These are phyloP conservation scores for Amazona guildingii DNA, from an alignment of 2,113 vertebrate species.

Conservation along the genomic window DNA sequence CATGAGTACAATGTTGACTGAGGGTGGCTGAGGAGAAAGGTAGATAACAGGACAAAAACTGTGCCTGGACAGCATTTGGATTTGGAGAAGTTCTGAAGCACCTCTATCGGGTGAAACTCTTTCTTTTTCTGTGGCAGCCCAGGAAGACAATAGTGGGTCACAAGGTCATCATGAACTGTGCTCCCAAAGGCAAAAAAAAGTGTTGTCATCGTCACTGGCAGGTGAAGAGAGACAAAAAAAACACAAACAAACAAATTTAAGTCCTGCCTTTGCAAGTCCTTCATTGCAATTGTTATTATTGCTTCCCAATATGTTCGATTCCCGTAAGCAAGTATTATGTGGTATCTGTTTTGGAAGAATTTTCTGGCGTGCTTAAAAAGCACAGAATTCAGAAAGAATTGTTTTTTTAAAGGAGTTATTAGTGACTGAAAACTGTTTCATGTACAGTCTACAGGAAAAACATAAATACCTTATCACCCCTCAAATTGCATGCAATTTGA, in stretches of 20 bases:
- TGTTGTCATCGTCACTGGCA: background rate
- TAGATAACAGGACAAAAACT: background rate
- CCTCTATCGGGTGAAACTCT: background rate
- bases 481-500: background rate
- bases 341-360: background rate
- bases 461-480: background rate
- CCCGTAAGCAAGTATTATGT: background rate
- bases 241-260: background rate
- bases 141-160: background rate
- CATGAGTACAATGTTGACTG: background rate
- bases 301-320: background rate
- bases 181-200: background rate
- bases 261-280: background rate
- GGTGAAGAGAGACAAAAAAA: background rate
- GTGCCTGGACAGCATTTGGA: background rate
- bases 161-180: background rate
- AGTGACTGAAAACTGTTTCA: background rate
- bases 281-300: background rate
- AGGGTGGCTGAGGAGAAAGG: background rate
- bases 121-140: background rate
- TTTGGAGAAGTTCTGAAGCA: background rate
- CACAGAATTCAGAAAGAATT: background rate
- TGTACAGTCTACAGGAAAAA: conserved; percentile 3
- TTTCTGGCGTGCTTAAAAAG: background rate
- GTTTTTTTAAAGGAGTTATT: background rate